Evolutionary conservation across 2,888 invertebrate genomes (phyloP).

Genomic region (Lapara coniferarum): DNA sequence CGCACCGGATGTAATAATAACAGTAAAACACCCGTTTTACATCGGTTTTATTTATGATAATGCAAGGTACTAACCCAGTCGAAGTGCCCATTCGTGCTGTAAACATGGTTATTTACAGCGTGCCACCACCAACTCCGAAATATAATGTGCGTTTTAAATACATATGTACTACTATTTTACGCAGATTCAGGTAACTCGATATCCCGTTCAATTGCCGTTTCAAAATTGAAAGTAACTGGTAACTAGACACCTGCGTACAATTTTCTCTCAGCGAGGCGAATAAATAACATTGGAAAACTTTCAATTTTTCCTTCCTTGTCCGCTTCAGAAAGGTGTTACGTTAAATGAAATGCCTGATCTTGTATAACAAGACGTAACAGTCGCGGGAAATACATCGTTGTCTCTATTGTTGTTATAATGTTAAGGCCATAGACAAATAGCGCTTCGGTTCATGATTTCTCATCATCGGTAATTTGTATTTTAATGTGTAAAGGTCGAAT

Average conservation of each 20-base stretch:
- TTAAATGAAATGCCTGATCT: conserved; percentile 65
- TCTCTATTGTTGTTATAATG: conserved; percentile 75
- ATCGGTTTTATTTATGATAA: too few relatives aligned
- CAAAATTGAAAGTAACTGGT: conserved; percentile 55
- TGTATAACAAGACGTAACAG: conserved; percentile 77
- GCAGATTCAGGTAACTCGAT: too few relatives aligned
- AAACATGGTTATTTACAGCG: too few relatives aligned
- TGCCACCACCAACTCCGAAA: too few relatives aligned
- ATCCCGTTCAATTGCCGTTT: conserved; percentile 48
- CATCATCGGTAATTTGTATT: background rate
- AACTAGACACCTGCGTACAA: conserved; percentile 49
- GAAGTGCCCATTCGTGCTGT: too few relatives aligned
- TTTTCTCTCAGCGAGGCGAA: conserved; percentile 53
- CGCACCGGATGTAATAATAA: too few relatives aligned
- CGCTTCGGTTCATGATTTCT: background rate
- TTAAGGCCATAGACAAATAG: conserved; percentile 69
- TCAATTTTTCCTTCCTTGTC: conserved; percentile 59
- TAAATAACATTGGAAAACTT: conserved; percentile 55
- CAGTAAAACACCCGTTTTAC: too few relatives aligned
- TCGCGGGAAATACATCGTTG: conserved; percentile 75
- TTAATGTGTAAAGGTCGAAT: background rate
- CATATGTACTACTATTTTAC: too few relatives aligned
- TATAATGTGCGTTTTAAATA: too few relatives aligned
- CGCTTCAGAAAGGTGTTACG: conserved; percentile 53
- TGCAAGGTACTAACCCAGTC: too few relatives aligned